Percentiles rank a stretch among this genome's conserved stretches.
These are phyloP conservation scores for Oscheius sp. DNA, from an alignment of 2,888 invertebrate species.

Conservation along the genomic window DNA sequence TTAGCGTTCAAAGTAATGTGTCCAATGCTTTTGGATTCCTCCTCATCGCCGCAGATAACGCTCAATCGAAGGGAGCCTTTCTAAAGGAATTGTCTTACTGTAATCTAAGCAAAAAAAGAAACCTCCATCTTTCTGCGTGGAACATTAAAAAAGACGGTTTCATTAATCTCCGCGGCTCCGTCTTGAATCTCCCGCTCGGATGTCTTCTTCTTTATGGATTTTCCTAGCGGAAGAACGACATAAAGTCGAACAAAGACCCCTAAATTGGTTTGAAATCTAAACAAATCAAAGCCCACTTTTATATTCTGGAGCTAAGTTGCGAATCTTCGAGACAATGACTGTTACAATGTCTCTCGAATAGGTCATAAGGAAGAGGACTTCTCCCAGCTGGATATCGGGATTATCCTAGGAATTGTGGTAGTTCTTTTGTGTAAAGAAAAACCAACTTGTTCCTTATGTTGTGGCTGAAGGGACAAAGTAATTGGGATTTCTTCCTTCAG, in stretches of 20 bases:
- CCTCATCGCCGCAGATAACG: slow-evolving; percentile 15
- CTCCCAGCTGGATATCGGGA: slow-evolving; percentile 12
- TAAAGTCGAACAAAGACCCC: slow-evolving; percentile 26
- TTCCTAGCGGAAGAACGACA: slow-evolving; percentile 20
- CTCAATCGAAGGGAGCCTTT: slow-evolving; percentile 20
- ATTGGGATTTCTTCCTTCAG: slow-evolving; percentile 16
- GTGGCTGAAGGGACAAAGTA: slow-evolving; percentile 1
- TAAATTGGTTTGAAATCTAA: not conserved
- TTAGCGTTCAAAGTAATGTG: slow-evolving; percentile 22
- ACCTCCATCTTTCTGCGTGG: not conserved
- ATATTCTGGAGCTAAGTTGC: not conserved
- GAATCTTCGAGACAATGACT: slow-evolving; percentile 24
- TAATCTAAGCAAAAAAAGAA: not conserved
- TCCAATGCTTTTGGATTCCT: slow-evolving; percentile 10
- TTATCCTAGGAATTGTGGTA: not conserved
- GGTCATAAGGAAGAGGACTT: slow-evolving; percentile 19
- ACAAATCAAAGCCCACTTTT: slow-evolving; percentile 1
- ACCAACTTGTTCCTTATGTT: not conserved
- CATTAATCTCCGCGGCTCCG: slow-evolving; percentile 23
- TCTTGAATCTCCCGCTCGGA: slow-evolving; percentile 1
- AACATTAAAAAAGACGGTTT: slow-evolving; percentile 23
- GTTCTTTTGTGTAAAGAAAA: no score
- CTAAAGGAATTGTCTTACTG: not conserved
- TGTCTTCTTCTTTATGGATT: slow-evolving; percentile 21
- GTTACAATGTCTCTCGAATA: slow-evolving; percentile 2